phyloP scores from a whole-genome alignment of 2,888 invertebrate genomes.

The Agrilus mali region DNA sequence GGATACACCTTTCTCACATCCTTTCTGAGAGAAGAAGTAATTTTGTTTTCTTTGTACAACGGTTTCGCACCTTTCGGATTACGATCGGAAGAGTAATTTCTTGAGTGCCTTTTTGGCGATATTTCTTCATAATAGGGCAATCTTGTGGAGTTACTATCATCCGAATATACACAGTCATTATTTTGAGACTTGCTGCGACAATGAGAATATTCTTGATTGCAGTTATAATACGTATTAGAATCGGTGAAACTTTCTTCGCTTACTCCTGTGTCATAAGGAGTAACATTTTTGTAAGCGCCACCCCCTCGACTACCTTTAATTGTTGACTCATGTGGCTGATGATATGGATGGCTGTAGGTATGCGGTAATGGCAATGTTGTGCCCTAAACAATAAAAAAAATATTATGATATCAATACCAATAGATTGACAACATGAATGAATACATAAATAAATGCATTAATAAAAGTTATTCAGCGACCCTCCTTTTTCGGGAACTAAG shows the following conservation, averaged over 20 bases:
- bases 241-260: slow-evolving; percentile 28
- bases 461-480: too few relatives aligned
- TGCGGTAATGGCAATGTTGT: slow-evolving; percentile 15
- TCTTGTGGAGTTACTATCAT: slow-evolving; percentile 27
- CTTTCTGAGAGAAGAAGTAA: slow-evolving; percentile 4
- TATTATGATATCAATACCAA: too few relatives aligned
- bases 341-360: slow-evolving; percentile 6
- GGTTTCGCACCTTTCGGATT: slow-evolving; percentile 14
- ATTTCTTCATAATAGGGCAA: slow-evolving; percentile 22
- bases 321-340: too few relatives aligned
- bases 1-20: slow-evolving; percentile 13
- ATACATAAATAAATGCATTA: too few relatives aligned
- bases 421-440: too few relatives aligned
- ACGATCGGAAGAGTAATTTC: slow-evolving; percentile 16
- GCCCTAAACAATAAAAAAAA: slow-evolving; percentile 3
- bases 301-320: background rate
- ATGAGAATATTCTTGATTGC: slow-evolving; percentile 23
- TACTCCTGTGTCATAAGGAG: slow-evolving; percentile 20
- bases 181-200: slow-evolving; percentile 16
- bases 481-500: too few relatives aligned
- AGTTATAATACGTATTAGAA: slow-evolving; percentile 23
- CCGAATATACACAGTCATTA: slow-evolving; percentile 22
- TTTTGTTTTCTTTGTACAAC: slow-evolving; percentile 7
- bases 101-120: slow-evolving; percentile 20
- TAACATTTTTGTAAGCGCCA: slow-evolving; percentile 9